Conservation (phyloP, 64 coral and sea anemone genomes). For the Montipora efflorescens region DNA sequence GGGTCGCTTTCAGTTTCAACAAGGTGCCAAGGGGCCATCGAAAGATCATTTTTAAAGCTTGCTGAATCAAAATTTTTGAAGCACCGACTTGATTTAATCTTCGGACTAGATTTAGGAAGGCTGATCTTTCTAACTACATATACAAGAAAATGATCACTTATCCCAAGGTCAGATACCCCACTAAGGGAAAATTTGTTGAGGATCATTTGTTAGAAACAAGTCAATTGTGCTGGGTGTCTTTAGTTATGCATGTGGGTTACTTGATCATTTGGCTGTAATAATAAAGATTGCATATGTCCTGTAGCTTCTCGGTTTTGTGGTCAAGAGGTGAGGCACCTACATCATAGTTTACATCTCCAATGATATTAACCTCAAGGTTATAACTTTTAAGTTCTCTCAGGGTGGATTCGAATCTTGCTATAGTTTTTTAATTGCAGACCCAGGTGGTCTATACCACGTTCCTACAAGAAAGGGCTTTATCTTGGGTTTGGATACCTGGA, state of each 20-base stretch:
- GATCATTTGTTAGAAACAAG: too few species aligned
- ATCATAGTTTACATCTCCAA: not conserved
- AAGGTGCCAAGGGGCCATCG: too few species aligned
- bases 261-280: too few species aligned
- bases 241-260: too few species aligned
- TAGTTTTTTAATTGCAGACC: not conserved
- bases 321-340: not conserved
- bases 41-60: too few species aligned
- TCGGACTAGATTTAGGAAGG: not conserved
- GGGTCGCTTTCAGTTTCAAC: too few species aligned
- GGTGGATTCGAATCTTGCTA: not conserved
- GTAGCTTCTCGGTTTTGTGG: not conserved
- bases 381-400: not conserved
- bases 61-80: too few species aligned
- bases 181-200: not conserved
- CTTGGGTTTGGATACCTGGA: not conserved
- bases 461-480: not conserved
- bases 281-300: too few species aligned
- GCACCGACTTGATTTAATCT: too few species aligned
- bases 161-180: constrained; percentile 1
- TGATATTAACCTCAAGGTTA: not conserved
- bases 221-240: too few species aligned
- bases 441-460: constrained; percentile 1
- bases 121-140: constrained; percentile 5
- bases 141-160: not conserved